These are phyloP conservation scores for Drosophila micromelanica DNA, from an alignment of 1,140 invertebrate genomes.

Conservation along the genomic window DNA sequence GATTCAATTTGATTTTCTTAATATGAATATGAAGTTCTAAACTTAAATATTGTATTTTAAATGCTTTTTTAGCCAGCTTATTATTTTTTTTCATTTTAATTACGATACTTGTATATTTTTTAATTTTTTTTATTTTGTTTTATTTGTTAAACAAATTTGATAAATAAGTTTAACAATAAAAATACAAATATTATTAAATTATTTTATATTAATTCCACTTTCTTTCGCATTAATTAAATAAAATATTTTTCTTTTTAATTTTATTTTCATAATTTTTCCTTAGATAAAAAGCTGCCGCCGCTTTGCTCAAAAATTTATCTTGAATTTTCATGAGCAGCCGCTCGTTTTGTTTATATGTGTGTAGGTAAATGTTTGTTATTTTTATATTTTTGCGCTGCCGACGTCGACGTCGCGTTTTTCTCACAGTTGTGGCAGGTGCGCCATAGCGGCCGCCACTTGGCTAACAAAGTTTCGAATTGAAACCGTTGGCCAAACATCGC, in stretches of 20 bases:
- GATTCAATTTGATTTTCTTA: too few species aligned
- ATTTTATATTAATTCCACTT: not conserved
- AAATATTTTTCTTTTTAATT: constrained; percentile 9
- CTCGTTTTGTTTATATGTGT: constrained; percentile 23
- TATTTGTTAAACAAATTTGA: too few species aligned
- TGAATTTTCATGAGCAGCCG: constrained; percentile 51
- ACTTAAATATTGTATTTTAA: too few species aligned
- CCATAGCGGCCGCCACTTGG: constrained; percentile 64
- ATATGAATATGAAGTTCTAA: too few species aligned
- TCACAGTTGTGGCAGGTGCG: constrained; percentile 69
- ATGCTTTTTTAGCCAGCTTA: too few species aligned
- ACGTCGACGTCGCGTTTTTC: constrained; percentile 47
- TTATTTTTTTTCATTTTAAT: too few species aligned
- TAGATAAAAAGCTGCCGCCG: constrained; percentile 47
- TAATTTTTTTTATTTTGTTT: too few species aligned
- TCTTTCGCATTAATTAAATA: constrained; percentile 8
- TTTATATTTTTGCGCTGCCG: constrained; percentile 60
- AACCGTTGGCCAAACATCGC: not conserved
- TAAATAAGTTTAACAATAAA: too few species aligned
- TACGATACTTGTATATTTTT: too few species aligned
- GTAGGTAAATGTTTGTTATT: constrained; percentile 64
- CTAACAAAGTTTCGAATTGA: constrained; percentile 2
- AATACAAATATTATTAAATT: too few species aligned
- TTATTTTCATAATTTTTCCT: constrained; percentile 4
- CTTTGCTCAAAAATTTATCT: constrained; percentile 42